phyloP scores from a whole-genome alignment of 2,888 invertebrate species.

The Tachina grossa region DNA sequence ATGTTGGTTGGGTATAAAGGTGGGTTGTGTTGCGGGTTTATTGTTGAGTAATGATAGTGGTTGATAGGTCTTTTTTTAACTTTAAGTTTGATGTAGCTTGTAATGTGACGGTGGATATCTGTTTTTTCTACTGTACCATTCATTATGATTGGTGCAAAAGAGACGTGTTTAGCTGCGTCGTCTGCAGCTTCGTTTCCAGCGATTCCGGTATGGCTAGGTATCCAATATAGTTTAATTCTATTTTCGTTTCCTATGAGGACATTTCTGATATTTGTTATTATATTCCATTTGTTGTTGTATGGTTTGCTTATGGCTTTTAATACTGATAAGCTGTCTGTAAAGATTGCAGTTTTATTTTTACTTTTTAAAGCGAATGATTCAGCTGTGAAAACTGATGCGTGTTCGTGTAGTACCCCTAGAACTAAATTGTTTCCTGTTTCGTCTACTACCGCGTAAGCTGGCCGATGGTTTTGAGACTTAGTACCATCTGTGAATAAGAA shows the following conservation, averaged over 20 bases:
- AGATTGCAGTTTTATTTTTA: too few species aligned
- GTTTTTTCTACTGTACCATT: background rate
- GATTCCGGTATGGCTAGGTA: background rate
- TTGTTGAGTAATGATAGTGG: background rate
- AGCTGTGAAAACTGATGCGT: too few species aligned
- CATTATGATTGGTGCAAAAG: conserved; percentile 15
- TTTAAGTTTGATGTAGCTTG: background rate
- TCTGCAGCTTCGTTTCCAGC: conserved; percentile 10
- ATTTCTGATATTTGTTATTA: conserved; percentile 2
- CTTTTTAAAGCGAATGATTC: too few species aligned
- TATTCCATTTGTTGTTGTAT: conserved; percentile 8
- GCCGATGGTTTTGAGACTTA: too few species aligned
- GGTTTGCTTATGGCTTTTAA: background rate
- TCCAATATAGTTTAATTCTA: background rate
- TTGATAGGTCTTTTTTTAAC: too few species aligned
- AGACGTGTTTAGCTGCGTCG: background rate
- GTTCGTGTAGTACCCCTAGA: too few species aligned
- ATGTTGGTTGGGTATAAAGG: too few species aligned
- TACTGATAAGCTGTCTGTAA: background rate
- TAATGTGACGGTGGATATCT: background rate
- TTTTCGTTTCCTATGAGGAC: background rate
- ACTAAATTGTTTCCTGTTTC: too few species aligned
- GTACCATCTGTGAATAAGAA: too few species aligned
- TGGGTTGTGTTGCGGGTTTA: conserved; percentile 2
- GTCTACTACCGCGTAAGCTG: too few species aligned